These are phyloP conservation scores for Pantala flavescens DNA, from an alignment of 1,140 invertebrate species.

Conservation along the genomic window DNA sequence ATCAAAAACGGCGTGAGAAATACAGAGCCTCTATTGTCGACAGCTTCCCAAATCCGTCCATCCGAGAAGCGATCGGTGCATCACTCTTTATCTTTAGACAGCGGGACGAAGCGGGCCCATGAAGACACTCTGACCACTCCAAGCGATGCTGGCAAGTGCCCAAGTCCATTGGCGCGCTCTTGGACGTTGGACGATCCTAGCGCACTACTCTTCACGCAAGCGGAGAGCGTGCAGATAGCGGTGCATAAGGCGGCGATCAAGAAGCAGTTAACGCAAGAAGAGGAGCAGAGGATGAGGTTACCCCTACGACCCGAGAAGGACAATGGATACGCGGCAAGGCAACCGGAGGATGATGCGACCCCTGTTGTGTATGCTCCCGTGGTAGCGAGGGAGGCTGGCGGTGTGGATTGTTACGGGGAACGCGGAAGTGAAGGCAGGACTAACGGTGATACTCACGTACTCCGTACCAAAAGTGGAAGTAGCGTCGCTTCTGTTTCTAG, in stretches of 20 bases:
- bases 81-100: slow-evolving; percentile 20
- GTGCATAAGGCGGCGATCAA: slow-evolving; percentile 37
- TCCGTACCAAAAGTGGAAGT: not conserved
- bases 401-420: slow-evolving; percentile 16
- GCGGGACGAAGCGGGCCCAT: slow-evolving; percentile 16
- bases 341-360: not conserved
- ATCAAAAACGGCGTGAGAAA: not conserved
- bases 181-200: slow-evolving; percentile 31
- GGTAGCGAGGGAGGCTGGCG: slow-evolving; percentile 19
- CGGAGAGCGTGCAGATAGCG: slow-evolving; percentile 34
- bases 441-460: slow-evolving; percentile 25
- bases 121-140: slow-evolving; percentile 6
- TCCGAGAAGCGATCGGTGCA: slow-evolving; percentile 2
- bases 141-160: not conserved
- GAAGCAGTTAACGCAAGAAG: slow-evolving; percentile 34
- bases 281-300: slow-evolving; percentile 21
- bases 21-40: not conserved
- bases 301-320: not conserved
- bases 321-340: no score
- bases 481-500: not conserved
- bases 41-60: not conserved
- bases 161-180: not conserved
- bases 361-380: slow-evolving; percentile 13
- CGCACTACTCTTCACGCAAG: slow-evolving; percentile 31
- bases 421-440: slow-evolving; percentile 22